phyloP scores from a whole-genome alignment of 2,113 vertebrate species.

The Albula goreensis region DNA sequence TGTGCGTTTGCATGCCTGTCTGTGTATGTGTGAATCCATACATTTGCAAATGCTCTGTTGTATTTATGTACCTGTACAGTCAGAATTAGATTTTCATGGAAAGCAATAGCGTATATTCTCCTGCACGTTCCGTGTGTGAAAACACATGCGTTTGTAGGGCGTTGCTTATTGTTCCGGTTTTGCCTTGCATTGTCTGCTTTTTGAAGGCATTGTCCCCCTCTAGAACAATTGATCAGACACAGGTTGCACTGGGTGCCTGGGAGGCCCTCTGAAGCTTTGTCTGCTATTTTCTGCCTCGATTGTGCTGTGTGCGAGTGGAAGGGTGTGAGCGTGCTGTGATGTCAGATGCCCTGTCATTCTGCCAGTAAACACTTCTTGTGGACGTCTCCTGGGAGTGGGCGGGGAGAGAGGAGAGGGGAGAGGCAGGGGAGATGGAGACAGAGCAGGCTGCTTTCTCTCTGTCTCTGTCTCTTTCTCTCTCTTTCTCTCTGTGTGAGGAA shows the following conservation, averaged over 20 bases:
- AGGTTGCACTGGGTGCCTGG: background rate
- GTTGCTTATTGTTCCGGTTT: conserved; percentile 5
- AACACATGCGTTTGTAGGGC: background rate
- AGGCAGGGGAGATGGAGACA: background rate
- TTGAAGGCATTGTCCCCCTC: background rate
- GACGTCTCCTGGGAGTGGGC: conserved; percentile 18
- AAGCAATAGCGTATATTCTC: background rate
- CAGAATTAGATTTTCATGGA: background rate
- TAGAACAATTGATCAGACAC: conserved; percentile 32
- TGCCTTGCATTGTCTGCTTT: conserved; percentile 2
- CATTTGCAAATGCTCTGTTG: background rate
- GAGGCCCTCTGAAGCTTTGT: conserved; percentile 15
- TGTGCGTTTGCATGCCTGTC: background rate
- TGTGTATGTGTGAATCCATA: background rate
- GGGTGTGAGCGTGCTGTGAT: conserved; percentile 18
- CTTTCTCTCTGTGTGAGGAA: conserved; percentile 4
- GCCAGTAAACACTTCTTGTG: conserved; percentile 4
- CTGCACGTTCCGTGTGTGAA: background rate
- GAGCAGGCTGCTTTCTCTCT: background rate
- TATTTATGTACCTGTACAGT: too few species aligned
- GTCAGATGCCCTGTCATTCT: conserved; percentile 8
- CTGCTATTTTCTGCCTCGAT: conserved; percentile 34
- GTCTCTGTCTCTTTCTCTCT: background rate
- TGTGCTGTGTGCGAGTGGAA: conserved; percentile 37
- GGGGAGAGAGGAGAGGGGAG: background rate